Conservation (phyloP, 1,140 invertebrate genomes). For the Acromyrmex echinatior region DNA sequence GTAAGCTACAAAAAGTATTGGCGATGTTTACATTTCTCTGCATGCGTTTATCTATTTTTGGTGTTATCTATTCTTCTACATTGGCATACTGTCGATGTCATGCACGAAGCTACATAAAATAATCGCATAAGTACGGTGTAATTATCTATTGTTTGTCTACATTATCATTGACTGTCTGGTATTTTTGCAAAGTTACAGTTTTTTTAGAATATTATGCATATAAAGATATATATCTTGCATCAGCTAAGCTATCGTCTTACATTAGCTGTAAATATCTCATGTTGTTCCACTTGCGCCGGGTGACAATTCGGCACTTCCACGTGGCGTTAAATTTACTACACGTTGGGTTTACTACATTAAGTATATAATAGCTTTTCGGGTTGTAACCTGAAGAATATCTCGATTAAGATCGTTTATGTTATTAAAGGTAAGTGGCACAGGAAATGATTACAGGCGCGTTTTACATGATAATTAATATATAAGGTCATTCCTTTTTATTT, state of each 20-base stretch:
- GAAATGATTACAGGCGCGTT: slow-evolving; percentile 43
- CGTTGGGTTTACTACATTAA: slow-evolving; percentile 15
- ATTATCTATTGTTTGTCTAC: not conserved
- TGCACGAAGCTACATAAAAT: not conserved
- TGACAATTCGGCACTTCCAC: not conserved
- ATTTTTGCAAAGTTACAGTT: too few relatives aligned
- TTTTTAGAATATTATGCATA: too few relatives aligned
- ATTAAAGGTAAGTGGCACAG: slow-evolving; percentile 46
- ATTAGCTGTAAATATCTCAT: not conserved
- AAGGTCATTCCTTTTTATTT: slow-evolving; percentile 45
- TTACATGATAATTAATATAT: slow-evolving; percentile 40
- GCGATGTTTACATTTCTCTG: not conserved
- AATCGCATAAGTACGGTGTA: not conserved
- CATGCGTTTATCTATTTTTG: not conserved
- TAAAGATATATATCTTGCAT: not conserved
- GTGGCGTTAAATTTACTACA: not conserved
- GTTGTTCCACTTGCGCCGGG: slow-evolving; percentile 1
- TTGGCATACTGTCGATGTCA: not conserved
- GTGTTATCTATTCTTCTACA: slow-evolving; percentile 1
- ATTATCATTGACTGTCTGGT: too few relatives aligned
- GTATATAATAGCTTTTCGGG: slow-evolving; percentile 24
- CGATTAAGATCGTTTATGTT: slow-evolving; percentile 54
- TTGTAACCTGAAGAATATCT: slow-evolving; percentile 17
- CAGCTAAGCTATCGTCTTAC: not conserved
- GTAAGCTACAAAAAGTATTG: not conserved